Percentiles rank a stretch among this genome's conserved stretches.
These are phyloP conservation scores for Metacarcinus magister DNA, from an alignment of 2,888 invertebrate species.

Conservation along the genomic window DNA sequence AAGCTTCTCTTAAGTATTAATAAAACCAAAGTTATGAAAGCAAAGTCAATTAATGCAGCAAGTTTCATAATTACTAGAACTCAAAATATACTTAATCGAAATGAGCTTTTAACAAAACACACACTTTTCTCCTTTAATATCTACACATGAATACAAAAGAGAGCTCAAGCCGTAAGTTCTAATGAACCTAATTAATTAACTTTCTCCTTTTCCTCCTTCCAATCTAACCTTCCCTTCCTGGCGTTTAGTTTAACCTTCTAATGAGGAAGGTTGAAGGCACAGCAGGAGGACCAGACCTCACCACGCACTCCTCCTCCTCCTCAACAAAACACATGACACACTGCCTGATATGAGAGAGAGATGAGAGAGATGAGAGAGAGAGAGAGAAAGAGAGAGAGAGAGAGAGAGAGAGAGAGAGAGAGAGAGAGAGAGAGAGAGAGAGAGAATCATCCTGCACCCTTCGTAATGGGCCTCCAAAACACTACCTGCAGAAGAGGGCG, in stretches of 20 bases:
- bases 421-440: conserved; percentile 58
- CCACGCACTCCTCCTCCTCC: neutral
- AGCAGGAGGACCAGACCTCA: neutral
- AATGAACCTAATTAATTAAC: neutral
- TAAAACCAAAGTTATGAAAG: neutral
- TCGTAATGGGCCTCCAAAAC: neutral
- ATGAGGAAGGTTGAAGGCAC: neutral
- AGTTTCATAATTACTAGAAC: neutral
- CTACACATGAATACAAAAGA: neutral
- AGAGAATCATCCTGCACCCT: neutral
- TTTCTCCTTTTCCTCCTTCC: neutral
- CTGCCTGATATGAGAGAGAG: neutral
- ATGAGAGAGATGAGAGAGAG: neutral
- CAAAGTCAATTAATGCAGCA: neutral
- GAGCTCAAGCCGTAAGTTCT: neutral
- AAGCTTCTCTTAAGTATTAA: neutral
- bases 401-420: conserved; percentile 32
- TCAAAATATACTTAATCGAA: neutral
- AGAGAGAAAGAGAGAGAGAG: neutral
- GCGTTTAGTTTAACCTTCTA: neutral
- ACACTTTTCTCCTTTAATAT: neutral
- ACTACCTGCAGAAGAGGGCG: neutral
- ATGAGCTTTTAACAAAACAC: too few species aligned
- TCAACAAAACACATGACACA: neutral
- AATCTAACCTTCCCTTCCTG: neutral